These are phyloP conservation scores for Cyprinus carpio DNA, from an alignment of 2,113 vertebrate genomes.

Conservation along the genomic window DNA sequence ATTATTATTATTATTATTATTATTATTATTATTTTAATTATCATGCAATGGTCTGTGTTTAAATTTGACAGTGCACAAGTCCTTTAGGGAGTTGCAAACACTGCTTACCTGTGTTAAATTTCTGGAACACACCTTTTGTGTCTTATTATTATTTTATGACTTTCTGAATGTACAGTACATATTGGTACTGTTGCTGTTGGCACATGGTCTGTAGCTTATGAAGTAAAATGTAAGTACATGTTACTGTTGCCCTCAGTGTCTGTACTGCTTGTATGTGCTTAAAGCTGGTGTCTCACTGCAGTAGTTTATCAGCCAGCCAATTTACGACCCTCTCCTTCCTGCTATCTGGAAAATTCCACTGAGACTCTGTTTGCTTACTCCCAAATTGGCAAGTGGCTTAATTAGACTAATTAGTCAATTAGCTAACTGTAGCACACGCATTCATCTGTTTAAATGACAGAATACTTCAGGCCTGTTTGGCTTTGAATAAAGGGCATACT, in stretches of 20 bases:
- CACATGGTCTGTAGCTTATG: background rate
- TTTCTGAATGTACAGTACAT: background rate
- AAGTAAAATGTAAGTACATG: background rate
- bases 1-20: no score
- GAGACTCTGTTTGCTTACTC: conserved; percentile 53
- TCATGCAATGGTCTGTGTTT: no score
- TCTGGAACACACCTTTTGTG: background rate
- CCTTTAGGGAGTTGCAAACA: background rate
- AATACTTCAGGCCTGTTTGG: conserved; percentile 47
- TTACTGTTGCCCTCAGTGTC: background rate
- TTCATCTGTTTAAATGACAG: conserved; percentile 56
- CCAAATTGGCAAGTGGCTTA: conserved; percentile 57
- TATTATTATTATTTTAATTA: no score
- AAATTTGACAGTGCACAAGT: background rate
- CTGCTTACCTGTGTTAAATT: background rate
- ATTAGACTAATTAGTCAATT: conserved; percentile 64
- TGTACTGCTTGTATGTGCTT: background rate
- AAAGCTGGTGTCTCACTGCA: conserved; percentile 26
- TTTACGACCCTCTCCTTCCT: conserved; percentile 33
- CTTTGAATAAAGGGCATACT: conserved; percentile 54
- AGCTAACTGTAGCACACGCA: conserved; percentile 52
- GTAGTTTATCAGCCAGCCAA: conserved; percentile 32
- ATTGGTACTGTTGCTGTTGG: background rate
- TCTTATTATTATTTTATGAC: background rate
- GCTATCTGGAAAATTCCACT: conserved; percentile 32